phyloP scores from a whole-genome alignment of 2,113 vertebrate genomes.

The Pangasianodon hypophthalmus region DNA sequence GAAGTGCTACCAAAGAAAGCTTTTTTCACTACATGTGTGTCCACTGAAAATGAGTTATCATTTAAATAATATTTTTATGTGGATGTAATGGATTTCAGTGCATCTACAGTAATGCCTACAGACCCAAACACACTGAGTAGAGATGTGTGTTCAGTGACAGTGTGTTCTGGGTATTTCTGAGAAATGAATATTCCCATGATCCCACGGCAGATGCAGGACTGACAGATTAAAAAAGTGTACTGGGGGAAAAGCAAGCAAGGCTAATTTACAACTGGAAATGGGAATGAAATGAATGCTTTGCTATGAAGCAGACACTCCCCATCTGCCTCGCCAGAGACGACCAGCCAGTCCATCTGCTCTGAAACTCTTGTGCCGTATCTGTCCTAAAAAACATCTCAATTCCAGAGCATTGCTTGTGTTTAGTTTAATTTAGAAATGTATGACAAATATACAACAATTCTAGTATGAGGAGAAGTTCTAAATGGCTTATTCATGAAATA shows the following conservation, averaged over 20 bases:
- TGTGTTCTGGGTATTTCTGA: neutral
- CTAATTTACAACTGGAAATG: conserved; percentile 72
- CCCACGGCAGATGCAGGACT: conserved; percentile 38
- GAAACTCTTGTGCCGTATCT: neutral
- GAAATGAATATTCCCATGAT: conserved; percentile 42
- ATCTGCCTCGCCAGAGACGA: conserved; percentile 71
- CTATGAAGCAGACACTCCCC: conserved; percentile 70
- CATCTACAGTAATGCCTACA: neutral
- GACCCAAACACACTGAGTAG: neutral
- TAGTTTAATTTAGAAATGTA: neutral
- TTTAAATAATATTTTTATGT: neutral
- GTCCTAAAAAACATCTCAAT: conserved; percentile 25
- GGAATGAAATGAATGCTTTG: conserved; percentile 66
- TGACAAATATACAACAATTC: neutral
- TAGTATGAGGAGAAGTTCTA: neutral
- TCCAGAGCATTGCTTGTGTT: conserved; percentile 5
- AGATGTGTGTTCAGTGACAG: conserved; percentile 6
- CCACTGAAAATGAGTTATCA: neutral
- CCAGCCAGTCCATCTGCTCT: conserved; percentile 71
- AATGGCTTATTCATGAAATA: neutral
- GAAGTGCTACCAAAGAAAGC: no score
- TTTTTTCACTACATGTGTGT: neutral
- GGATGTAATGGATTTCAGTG: neutral
- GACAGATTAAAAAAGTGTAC: conserved; percentile 57
- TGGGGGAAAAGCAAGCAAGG: conserved; percentile 55